phyloP scores from a whole-genome alignment of 2,113 vertebrate genomes.

The Cavia porcellus region DNA sequence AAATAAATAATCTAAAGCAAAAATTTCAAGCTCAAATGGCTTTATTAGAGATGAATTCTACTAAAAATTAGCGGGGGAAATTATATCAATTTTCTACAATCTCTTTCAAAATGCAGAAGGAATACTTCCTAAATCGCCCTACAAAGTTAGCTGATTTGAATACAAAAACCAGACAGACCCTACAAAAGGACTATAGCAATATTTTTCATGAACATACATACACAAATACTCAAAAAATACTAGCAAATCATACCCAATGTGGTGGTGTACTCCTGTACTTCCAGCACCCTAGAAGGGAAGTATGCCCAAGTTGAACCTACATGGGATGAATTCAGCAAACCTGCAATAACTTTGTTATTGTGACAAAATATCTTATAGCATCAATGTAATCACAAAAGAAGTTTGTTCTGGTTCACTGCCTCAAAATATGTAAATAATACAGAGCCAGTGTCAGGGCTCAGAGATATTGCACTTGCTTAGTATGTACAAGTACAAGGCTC shows the following conservation, averaged over 20 bases:
- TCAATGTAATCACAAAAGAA: neutral
- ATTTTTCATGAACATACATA: neutral
- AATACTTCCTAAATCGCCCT: neutral
- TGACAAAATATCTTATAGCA: neutral
- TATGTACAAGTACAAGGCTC: neutral
- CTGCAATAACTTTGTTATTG: neutral
- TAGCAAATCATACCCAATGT: neutral
- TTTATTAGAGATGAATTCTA: neutral
- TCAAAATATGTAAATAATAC: neutral
- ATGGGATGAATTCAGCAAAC: neutral
- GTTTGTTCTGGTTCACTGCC: neutral
- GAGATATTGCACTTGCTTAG: neutral
- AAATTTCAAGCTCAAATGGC: neutral
- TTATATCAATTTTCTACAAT: neutral
- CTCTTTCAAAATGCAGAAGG: neutral
- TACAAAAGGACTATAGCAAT: neutral
- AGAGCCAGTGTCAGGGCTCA: neutral
- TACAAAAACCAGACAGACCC: neutral
- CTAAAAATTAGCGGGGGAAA: neutral
- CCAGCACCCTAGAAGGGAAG: neutral
- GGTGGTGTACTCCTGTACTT: neutral
- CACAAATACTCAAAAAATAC: neutral
- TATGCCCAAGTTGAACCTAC: neutral
- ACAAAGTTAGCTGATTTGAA: neutral
- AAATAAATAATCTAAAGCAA: neutral